Percentiles rank a stretch among this genome's conserved stretches.
Evolutionary conservation across 2,888 invertebrate species (phyloP).

Genomic region (Spilosoma lubricipeda): DNA sequence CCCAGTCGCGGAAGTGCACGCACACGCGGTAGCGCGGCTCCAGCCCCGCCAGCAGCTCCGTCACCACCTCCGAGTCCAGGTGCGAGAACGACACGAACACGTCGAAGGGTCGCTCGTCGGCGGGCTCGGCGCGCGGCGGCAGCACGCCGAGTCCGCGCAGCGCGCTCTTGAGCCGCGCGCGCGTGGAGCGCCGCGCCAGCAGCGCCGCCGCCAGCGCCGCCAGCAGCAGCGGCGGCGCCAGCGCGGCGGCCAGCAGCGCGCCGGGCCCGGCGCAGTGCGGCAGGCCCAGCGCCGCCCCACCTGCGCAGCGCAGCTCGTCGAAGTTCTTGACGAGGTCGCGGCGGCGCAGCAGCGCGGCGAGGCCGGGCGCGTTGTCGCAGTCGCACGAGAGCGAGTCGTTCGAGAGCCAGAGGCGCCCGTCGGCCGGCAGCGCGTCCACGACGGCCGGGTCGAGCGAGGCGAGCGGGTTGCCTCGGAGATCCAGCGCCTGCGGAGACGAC

Average conservation of each 20-base stretch:
- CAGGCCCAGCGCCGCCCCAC: slow-evolving; percentile 1
- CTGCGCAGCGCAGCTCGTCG: slow-evolving; percentile 13
- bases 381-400: slow-evolving; percentile 32
- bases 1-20: slow-evolving; percentile 51
- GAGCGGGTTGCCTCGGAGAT: slow-evolving; percentile 36
- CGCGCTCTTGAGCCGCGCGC: slow-evolving; percentile 22
- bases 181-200: slow-evolving; percentile 27
- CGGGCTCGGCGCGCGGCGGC: slow-evolving; percentile 32
- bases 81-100: slow-evolving; percentile 94
- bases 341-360: slow-evolving; percentile 6
- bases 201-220: slow-evolving; percentile 22
- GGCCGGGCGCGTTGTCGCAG: slow-evolving; percentile 19
- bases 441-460: not conserved
- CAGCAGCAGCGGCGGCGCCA: not conserved
- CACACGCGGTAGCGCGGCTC: slow-evolving; percentile 75
- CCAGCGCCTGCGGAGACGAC: slow-evolving; percentile 24
- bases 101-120: slow-evolving; percentile 84
- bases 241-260: slow-evolving; percentile 25
- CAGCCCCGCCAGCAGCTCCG: slow-evolving; percentile 88
- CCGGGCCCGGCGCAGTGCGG: slow-evolving; percentile 3
- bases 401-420: slow-evolving; percentile 15
- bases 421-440: slow-evolving; percentile 17
- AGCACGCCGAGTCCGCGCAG: slow-evolving; percentile 43
- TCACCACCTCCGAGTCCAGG: slow-evolving; percentile 90
- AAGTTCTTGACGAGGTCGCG: slow-evolving; percentile 6